Base-by-base conservation (phyloP, 2,888 invertebrate species). In the Acronicta aceris region DNA sequence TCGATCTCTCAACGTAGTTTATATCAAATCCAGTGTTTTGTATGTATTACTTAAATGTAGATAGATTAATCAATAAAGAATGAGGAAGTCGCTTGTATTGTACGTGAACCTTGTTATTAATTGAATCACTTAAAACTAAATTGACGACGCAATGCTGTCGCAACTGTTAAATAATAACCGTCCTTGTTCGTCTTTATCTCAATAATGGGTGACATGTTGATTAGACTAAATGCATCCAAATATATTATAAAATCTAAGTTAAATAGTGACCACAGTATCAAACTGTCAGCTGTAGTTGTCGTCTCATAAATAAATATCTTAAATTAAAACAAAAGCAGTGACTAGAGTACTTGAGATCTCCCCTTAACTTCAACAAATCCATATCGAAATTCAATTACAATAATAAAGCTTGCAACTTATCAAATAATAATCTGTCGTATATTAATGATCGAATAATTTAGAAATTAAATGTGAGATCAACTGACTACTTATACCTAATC, bases 1-100 rank as follows among this genome's bases (percentile, higher is more conserved):
- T 48, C 41, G 55, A 50, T 33, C 12, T 1, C 33, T 33, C 33
- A 12, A 33, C 58, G 42, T 47, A 50, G 42, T 48, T 60, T 61
- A 60, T 47, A 49, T 74, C 74, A 73, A 74, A 71, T 71, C 71
- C 73, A 67, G 56, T 54, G 49, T 46, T 30, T 56, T 56, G 15
- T 30, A 56, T 60, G 27, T 36, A 54, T 49, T 38, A 66, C 45
- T 51, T 67, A 63, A 42, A 56, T 49, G 15, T 47, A 65, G 38
- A 46, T 65, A 21, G 13, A 43, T 30, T 42, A 16, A 41, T n/a
- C 33, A 43, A 36, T 25, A 33, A 52, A 60, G 49, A 65, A 59
- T 41, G 13, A 15, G 49, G 46, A 42, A 69, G 36, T 53, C 25
- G 63, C 40, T 47, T 9, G 16, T 49, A 25, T 47, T 12, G 17